Base-by-base conservation (phyloP, 2,888 invertebrate species). In the Megaustenia siamemsis region DNA sequence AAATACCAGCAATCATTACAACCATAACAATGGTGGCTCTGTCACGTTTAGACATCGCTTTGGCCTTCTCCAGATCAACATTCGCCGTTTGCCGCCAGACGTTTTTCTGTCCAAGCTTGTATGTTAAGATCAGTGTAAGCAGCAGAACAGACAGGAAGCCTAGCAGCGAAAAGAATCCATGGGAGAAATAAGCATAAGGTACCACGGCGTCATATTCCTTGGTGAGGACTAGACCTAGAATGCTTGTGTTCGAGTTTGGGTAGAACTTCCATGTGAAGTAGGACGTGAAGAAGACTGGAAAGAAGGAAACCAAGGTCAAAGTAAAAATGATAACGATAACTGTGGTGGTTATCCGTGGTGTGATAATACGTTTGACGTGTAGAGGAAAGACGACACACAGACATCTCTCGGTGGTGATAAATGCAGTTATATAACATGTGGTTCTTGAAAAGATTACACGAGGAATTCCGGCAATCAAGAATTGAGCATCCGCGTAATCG, bases 341-440 rank as follows among this genome's bases (percentile, higher is more conserved):
- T 66, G 21, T 15, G 2, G 66, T 38, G 12, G 66, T 66, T 66
- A 35, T 66, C n/a, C n/a, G n/a, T n/a, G n/a, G n/a, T n/a, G n/a
- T n/a, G n/a, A n/a, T n/a, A n/a, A n/a, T n/a, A n/a, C 21, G 35
- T 66, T 66, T 66, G 66, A 66, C 35, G 15, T 66, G 66, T 66
- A 66, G 38, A 1, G 66, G 66, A 66, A 66, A 66, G 0, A 15
- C 66, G 2, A 66, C 21, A 21, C 66, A 66, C 35, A 66, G 38
- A 38, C n/a, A n/a, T n/a, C n/a, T n/a, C n/a, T n/a, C n/a, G n/a
- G n/a, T n/a, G n/a, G n/a, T n/a, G n/a, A n/a, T 66, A 35, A 35
- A 66, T 10, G 21, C 66, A 10, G 66, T 66, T 35, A 66, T 66
- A 3, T 21, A 21, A 38, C 66, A 66, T 8, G 66, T 66, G 18